phyloP scores from a whole-genome alignment of 2,113 vertebrate genomes.

The Struthio camelus region DNA sequence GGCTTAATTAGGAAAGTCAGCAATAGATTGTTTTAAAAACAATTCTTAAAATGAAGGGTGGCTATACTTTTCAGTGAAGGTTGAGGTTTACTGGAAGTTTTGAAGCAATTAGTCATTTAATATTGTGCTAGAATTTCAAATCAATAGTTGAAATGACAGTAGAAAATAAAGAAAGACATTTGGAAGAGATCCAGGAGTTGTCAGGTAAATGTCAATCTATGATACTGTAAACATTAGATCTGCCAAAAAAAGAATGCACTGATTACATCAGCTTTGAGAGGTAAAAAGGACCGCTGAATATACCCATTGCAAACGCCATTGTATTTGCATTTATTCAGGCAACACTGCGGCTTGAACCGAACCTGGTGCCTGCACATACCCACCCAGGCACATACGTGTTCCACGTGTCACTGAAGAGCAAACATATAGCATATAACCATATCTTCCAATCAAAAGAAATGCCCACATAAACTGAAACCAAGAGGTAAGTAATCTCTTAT shows the following conservation, averaged over 20 bases:
- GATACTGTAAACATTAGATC: conserved; percentile 25
- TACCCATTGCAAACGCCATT: neutral
- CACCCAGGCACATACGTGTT: neutral
- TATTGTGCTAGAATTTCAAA: conserved; percentile 4
- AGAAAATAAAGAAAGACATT: conserved; percentile 24
- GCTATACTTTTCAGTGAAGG: neutral
- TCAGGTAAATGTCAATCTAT: conserved; percentile 52
- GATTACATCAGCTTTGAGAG: conserved; percentile 24
- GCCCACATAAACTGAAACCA: accelerated
- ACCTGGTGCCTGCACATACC: accelerated
- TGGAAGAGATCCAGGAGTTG: conserved; percentile 4
- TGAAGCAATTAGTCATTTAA: conserved; percentile 29
- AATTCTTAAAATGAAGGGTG: neutral
- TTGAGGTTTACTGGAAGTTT: conserved; percentile 11
- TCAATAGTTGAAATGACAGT: conserved; percentile 1
- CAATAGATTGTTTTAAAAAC: neutral
- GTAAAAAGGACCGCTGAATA: conserved; percentile 8
- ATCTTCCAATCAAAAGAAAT: neutral
- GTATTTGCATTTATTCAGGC: conserved; percentile 43
- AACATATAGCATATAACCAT: accelerated
- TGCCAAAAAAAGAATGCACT: neutral
- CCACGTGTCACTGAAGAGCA: neutral
- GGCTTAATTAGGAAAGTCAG: neutral
- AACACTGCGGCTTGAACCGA: neutral
- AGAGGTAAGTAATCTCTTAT: neutral